Evolutionary conservation across 1,140 invertebrate genomes (phyloP), one percentile per base, ranked within the genome.

Genomic region (Panagrolaimus sp.): DNA sequence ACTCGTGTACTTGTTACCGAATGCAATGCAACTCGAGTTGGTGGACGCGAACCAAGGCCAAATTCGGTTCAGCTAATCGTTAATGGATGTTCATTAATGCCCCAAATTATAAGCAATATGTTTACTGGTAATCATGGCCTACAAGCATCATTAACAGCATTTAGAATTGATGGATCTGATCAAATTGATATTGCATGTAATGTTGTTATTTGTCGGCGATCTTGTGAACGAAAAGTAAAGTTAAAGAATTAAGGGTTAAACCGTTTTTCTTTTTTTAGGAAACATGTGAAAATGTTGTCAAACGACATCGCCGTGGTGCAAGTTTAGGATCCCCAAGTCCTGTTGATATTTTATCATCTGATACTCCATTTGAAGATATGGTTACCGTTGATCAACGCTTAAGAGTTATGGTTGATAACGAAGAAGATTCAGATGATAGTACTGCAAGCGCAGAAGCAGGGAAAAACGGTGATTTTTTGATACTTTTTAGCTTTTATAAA

Each of bases 101-200:
- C 77, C n/a, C 77, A 80, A 68, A 78, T 78, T 16, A 78, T 78
- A 25, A 69, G 72, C 14, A 62, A 79, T 46, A 79, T 78, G 63
- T 20, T 38, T 5, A 42, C 48, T 3, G 71, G 66, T 9, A 8
- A 61, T 9, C 57, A 67, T 61, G 70, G 78, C 9, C 61, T 78
- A 14, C 78, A 79, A 44, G 77, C 78, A 2, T 14, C 68, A 23
- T 63, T 78, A 11, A 77, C 64, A n/a, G 77, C 77, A 9, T 78
- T 78, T 53, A 45, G 77, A 38, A 78, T 78, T 20, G 77, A 78
- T 65, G 77, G 77, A 45, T 61, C 61, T 16, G 76, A 79, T 65
- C 77, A 78, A 67, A 80, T 78, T 47, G 76, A 78, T 63, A 78
- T 78, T 63, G 74, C 71, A 16, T 78, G 76, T 42, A 70, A 66